These are phyloP conservation scores for Gambusia holbrooki DNA, from an alignment of 2,113 vertebrate species.

Conservation along the genomic window DNA sequence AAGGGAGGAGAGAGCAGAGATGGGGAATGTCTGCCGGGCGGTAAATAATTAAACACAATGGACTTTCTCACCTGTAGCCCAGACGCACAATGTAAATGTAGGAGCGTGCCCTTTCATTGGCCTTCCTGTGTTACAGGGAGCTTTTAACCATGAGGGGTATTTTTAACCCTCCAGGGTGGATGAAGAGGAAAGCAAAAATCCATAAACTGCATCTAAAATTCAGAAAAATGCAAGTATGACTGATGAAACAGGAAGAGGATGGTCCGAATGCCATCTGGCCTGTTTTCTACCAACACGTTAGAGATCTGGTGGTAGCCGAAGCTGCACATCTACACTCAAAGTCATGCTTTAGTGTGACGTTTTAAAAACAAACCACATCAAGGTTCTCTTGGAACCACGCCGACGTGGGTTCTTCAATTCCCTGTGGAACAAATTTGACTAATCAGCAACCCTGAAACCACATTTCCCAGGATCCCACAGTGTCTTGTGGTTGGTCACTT, in stretches of 20 bases:
- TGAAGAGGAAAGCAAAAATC: not conserved
- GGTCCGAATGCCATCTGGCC: not conserved
- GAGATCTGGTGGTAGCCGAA: not conserved
- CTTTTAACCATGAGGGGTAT: conserved; percentile 45
- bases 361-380: not conserved
- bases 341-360: too few relatives aligned
- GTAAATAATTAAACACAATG: conserved; percentile 83
- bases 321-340: not conserved
- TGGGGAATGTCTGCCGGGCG: conserved; percentile 59
- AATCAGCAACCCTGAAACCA: not conserved
- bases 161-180: not conserved
- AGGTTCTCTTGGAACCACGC: not conserved
- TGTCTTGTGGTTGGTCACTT: not conserved
- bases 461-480: not conserved
- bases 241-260: not conserved
- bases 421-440: not conserved
- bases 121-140: conserved; percentile 56
- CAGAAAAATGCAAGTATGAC: not conserved
- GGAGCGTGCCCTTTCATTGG: conserved; percentile 60
- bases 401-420: not conserved
- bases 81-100: conserved; percentile 60
- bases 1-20: conserved; percentile 48
- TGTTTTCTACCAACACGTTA: too few relatives aligned
- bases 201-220: not conserved
- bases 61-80: conserved; percentile 80